Base-by-base conservation (phyloP, 2,888 invertebrate genomes). In the Philereme vetulata region DNA sequence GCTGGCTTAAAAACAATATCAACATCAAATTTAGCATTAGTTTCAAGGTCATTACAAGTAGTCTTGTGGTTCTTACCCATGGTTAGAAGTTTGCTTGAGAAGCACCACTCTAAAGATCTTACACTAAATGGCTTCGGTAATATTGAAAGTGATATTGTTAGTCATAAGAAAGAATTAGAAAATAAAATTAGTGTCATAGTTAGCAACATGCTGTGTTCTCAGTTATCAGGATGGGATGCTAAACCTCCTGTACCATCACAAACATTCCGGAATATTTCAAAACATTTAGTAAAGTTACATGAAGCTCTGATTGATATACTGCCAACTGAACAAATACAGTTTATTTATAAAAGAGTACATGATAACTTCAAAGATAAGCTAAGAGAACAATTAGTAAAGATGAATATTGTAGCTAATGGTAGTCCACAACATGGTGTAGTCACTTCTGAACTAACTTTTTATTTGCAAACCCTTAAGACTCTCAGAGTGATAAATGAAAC, bases 371-470 rank as follows among this genome's bases (percentile, higher is more conserved):
- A 98, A 89, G 95, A 95, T 70, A 95, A 96, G 80, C 90, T 98
- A 71, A 93, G 97, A 85, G 96, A 97, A 75, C 97, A 97, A 81
- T 91, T 99, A 70, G 81, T 94, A 4, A 96, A 95, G 84, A 95
- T 98, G 93, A 97, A 97, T 80, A 97, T 99, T 71, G 95, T 95
- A 58, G 98, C 98, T 72, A 97, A 98, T 90, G 98, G 98, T n/a
- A 98, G 98, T 50, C 98, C 98, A 2, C 97, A 98, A 81, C 98
- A 98, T 83, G 98, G 98, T 45, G 95, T 97, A 55, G 98, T 98
- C n/a, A 97, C 97, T 40, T 96, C 97, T 6, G 98, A 98, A 90
- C 88, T 98, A 77, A 96, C 97, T 64, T 98, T 98, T 89, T 98
- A 98, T 84, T 93, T 97, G 76, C 96, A 97, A 88, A 97, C 97